Evolutionary conservation across 2,888 invertebrate genomes (phyloP), one percentile per base, ranked within the genome.

Genomic region (Dione juno): DNA sequence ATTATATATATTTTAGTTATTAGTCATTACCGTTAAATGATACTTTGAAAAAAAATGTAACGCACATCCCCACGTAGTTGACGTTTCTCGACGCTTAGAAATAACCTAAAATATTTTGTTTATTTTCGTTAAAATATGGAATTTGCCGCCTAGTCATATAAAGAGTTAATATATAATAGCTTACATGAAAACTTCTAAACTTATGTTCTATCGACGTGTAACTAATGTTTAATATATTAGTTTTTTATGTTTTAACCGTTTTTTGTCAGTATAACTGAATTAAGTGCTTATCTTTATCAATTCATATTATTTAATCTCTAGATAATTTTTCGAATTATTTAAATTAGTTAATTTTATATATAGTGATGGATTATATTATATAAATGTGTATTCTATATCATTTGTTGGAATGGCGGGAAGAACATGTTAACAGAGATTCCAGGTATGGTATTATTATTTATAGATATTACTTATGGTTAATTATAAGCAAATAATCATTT

Each of bases 61-160:
- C 63, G 63, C 63, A 71, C 73, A 69, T 69, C 68, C 50, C 72
- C 69, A 72, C 10, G 48, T 57, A 70, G 71, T 82, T 82, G 82
- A 81, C 77, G 76, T 81, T 82, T 75, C 72, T 80, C 77, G 82
- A 83, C 79, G 83, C 81, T 76, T 69, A 57, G 19, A 72, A 59
- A 73, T 78, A 78, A 78, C 78, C 78, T 78, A 68, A 74, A 72
- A 76, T 43, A 35, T 63, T 53, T 72, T 69, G 76, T 79, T 77
- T 77, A 74, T 77, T 73, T 71, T 75, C 65, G 28, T 28, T 35
- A 19, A 37, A 50, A 16, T 54, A 54, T 37, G 16, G 35, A 37
- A 54, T 54, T 54, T 54, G 54, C n/a, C 37, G 54, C 54, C 37
- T 1, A 16, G 35, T 37, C 35, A 54, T 6, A 16, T 37, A 35